phyloP scores from a whole-genome alignment of 2,888 invertebrate species.

The Tortricodes alternella region DNA sequence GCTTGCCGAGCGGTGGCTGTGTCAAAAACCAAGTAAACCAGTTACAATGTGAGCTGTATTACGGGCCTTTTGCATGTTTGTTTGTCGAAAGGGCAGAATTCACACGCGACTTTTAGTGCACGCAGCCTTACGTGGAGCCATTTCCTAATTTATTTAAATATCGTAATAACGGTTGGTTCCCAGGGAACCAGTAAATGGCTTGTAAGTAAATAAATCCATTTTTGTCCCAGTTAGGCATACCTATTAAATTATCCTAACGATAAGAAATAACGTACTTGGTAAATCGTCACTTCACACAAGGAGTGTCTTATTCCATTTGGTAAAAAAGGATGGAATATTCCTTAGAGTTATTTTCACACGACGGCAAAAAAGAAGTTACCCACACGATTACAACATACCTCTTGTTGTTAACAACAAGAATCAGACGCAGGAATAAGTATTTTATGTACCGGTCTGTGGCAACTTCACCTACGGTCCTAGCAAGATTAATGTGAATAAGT shows the following conservation, averaged over 20 bases:
- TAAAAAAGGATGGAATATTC: no score
- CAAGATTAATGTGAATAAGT: no score
- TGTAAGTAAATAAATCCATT: slow-evolving; percentile 30
- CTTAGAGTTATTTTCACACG: no score
- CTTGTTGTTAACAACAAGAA: no score
- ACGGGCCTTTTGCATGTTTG: slow-evolving; percentile 33
- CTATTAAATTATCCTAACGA: slow-evolving; percentile 8
- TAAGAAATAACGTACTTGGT: slow-evolving; percentile 20
- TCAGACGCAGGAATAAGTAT: no score
- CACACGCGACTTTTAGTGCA: slow-evolving; percentile 37
- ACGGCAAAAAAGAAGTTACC: no score
- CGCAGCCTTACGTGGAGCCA: slow-evolving; percentile 34
- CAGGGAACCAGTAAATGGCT: slow-evolving; percentile 14
- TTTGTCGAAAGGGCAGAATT: slow-evolving; percentile 34
- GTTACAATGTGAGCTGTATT: slow-evolving; percentile 22
- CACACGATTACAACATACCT: no score
- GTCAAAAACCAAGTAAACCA: background rate
- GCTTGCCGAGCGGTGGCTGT: background rate
- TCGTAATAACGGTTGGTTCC: slow-evolving; percentile 17
- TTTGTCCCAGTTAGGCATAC: slow-evolving; percentile 12
- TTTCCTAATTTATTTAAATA: slow-evolving; percentile 35
- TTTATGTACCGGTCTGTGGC: no score
- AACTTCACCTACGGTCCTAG: no score
- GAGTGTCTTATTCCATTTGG: background rate
- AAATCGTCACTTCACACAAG: slow-evolving; percentile 8